Conservation (phyloP, 2,888 invertebrate species). For the Mesorhabditis belari region DNA sequence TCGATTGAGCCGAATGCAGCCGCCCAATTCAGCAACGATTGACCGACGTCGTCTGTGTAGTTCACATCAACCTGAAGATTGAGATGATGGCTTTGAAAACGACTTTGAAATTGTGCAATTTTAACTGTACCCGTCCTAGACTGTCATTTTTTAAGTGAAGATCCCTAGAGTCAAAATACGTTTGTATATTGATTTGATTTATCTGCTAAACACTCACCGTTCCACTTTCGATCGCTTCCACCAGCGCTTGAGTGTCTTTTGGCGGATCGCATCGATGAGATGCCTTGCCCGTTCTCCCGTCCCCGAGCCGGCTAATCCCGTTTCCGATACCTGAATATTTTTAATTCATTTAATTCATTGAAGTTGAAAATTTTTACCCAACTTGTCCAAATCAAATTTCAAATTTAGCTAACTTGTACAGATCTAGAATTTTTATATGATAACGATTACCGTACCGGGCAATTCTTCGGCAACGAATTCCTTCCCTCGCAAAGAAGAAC, state of each 20-base stretch:
- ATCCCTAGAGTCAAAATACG: constrained; percentile 3
- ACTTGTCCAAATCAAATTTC: neutral
- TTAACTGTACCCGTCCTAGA: neutral
- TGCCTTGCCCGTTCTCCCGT: constrained; percentile 78
- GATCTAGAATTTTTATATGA: neutral
- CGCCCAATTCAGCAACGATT: constrained; percentile 96
- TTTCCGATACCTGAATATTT: constrained; percentile 8
- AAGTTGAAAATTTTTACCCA: neutral
- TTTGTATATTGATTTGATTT: constrained; percentile 1
- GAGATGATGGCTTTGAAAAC: neutral
- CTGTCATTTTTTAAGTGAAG: neutral
- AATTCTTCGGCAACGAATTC: constrained; percentile 26
- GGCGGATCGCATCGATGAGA: constrained; percentile 89
- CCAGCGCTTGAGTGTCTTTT: constrained; percentile 87
- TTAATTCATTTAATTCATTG: too few species aligned
- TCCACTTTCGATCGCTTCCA: constrained; percentile 90
- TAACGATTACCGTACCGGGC: constrained; percentile 11
- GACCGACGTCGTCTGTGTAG: constrained; percentile 98
- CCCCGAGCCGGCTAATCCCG: constrained; percentile 3
- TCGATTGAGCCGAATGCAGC: constrained; percentile 97
- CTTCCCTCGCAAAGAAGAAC: constrained; percentile 81
- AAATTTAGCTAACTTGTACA: neutral
- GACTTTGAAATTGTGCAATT: constrained; percentile 4
- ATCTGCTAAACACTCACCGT: constrained; percentile 50
- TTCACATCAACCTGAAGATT: constrained; percentile 74